Evolutionary conservation across 2,888 invertebrate species (phyloP), one percentile per base, ranked within the genome.

Genomic region (Rhyacophila evoluta): DNA sequence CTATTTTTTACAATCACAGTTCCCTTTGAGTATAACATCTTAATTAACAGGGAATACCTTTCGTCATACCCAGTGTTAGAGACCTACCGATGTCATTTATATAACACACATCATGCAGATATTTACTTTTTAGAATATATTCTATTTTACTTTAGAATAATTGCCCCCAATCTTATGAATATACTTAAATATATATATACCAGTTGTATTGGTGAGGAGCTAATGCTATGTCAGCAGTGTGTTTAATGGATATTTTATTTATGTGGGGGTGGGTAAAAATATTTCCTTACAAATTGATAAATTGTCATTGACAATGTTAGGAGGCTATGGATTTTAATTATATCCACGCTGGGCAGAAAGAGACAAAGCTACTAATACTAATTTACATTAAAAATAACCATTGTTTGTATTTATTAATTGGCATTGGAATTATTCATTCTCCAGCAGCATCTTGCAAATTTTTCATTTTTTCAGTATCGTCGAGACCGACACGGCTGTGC

Each of bases 111-210:
- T 79, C 74, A 75, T 75, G 72, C 80, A 80, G 74, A 78, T 75
- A 77, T 74, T 73, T 72, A 77, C 72, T 75, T 82, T 81, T 83
- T 83, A 83, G 83, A 82, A 83, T 83, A 81, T 83, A 77, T 78
- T 83, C 82, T 83, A 83, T 83, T 78, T 81, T 83, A 83, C 77
- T 83, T 83, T 83, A 83, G 83, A 83, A 83, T 83, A 82, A 83
- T 83, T 83, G 83, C 82, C 83, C 81, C 80, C 82, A 81, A 81
- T 79, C 78, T 82, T 81, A 81, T 72, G 74, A 80, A 77, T 83
- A 82, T 80, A 72, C 76, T 78, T 78, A n/a, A n/a, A n/a, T n/a
- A 78, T 72, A 67, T 72, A 28, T 39, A 75, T 81, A 80, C 78
- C 77, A 74, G 77, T 81, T 82, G 81, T 81, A 78, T 78, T 69